A percentile compares a stretch with the other conserved stretches of the same genome.
phyloP scores from a whole-genome alignment of 2,888 invertebrate species.

The Ochropleura leucogaster region DNA sequence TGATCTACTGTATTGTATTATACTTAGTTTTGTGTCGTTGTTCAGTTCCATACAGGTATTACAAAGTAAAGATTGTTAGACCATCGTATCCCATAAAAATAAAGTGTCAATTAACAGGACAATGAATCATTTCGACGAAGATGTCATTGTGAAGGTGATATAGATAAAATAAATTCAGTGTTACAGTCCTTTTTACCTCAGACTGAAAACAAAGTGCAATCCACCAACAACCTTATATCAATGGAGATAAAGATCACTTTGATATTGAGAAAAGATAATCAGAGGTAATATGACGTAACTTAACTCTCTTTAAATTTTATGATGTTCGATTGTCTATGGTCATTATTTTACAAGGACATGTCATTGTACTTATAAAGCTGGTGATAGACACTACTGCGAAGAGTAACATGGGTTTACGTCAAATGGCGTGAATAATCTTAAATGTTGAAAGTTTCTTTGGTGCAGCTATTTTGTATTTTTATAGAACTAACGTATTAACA shows the following conservation, averaged over 20 bases:
- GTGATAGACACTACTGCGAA: slow-evolving; percentile 44
- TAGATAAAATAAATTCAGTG: neutral
- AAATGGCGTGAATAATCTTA: slow-evolving; percentile 10
- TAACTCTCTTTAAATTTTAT: slow-evolving; percentile 38
- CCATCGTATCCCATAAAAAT: slow-evolving; percentile 32
- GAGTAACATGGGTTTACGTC: slow-evolving; percentile 24
- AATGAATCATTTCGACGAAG: slow-evolving; percentile 7
- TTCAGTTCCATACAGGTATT: slow-evolving; percentile 17
- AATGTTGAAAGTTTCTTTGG: slow-evolving; percentile 15
- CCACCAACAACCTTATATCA: neutral
- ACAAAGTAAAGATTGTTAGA: slow-evolving; percentile 10
- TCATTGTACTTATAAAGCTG: slow-evolving; percentile 43
- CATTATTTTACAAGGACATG: slow-evolving; percentile 19
- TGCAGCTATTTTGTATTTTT: slow-evolving; percentile 18
- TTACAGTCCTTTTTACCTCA: neutral
- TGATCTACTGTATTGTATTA: slow-evolving; percentile 52
- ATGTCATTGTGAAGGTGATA: neutral
- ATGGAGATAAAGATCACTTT: neutral
- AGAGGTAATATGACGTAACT: neutral
- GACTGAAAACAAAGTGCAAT: neutral
- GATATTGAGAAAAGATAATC: neutral
- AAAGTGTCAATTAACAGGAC: neutral
- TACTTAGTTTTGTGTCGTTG: slow-evolving; percentile 37
- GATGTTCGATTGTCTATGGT: slow-evolving; percentile 20
- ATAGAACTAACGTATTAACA: neutral